Percentiles rank a stretch among this genome's conserved stretches.
These are phyloP conservation scores for Gobius niger DNA, from an alignment of 2,113 vertebrate species.

Conservation along the genomic window DNA sequence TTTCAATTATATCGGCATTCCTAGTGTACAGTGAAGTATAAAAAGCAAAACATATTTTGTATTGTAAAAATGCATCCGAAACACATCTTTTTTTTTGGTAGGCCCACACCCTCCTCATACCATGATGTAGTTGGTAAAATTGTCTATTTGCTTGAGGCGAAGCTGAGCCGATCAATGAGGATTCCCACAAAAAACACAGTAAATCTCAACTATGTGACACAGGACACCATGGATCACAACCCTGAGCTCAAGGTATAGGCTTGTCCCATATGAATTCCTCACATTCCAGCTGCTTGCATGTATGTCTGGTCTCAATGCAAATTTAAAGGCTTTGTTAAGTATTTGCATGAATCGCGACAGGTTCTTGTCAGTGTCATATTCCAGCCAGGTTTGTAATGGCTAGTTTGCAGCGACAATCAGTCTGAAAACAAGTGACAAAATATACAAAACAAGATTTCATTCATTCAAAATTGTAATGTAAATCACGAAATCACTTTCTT, in stretches of 20 bases:
- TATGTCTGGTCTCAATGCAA: too few relatives aligned
- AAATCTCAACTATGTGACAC: constrained; percentile 60
- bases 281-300: neutral
- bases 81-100: constrained; percentile 23
- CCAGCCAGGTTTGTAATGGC: too few relatives aligned
- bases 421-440: too few relatives aligned
- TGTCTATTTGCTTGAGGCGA: constrained; percentile 62
- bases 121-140: constrained; percentile 58
- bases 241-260: constrained; percentile 54
- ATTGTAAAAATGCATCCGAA: neutral
- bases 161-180: constrained; percentile 67
- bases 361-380: too few relatives aligned
- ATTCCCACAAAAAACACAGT: constrained; percentile 46
- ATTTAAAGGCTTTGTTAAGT: too few relatives aligned
- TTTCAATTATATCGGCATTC: neutral
- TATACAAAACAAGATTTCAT: too few relatives aligned
- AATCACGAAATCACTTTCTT: too few relatives aligned
- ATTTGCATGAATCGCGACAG: neutral
- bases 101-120: constrained; percentile 67
- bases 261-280: neutral
- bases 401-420: too few relatives aligned
- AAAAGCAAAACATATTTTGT: neutral
- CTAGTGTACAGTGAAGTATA: too few relatives aligned
- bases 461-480: too few relatives aligned
- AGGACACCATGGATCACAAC: neutral